A percentile compares a stretch with the other conserved stretches of the same genome.
phyloP scores from a whole-genome alignment of 1,140 invertebrate genomes.

The Trichonephila clavata region DNA sequence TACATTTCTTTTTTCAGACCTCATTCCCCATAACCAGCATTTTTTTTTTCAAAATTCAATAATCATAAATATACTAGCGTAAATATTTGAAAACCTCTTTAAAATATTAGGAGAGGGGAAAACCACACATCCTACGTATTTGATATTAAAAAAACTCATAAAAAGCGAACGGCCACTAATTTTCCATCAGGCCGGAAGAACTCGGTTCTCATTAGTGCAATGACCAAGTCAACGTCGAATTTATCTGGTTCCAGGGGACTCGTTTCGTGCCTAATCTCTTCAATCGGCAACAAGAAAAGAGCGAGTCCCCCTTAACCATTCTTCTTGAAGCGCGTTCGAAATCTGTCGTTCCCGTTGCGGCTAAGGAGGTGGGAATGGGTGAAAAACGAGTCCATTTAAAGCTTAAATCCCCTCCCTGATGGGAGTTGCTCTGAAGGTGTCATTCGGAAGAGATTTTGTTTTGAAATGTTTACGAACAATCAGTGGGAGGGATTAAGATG shows the following conservation, averaged over 20 bases:
- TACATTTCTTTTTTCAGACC: no score
- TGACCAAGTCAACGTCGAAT: constrained; percentile 35
- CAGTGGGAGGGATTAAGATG: background rate
- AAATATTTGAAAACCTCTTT: no score
- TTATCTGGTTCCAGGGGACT: constrained; percentile 29
- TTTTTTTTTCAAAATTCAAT: no score
- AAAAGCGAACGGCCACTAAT: background rate
- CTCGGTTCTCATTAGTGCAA: background rate
- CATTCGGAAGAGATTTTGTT: constrained; percentile 31
- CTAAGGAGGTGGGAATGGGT: background rate
- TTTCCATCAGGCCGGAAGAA: background rate
- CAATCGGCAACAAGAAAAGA: constrained; percentile 36
- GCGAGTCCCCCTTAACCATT: background rate
- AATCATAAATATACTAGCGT: no score
- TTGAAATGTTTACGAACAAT: constrained; percentile 38
- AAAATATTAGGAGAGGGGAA: no score
- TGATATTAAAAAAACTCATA: no score
- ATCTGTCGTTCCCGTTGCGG: constrained; percentile 22
- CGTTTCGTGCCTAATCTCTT: constrained; percentile 53
- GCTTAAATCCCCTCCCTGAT: constrained; percentile 20
- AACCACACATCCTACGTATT: no score
- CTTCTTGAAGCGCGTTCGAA: constrained; percentile 22
- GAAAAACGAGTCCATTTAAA: constrained; percentile 38
- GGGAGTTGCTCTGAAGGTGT: background rate
- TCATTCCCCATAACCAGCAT: no score